Percentiles rank a stretch among this genome's conserved stretches.
phyloP scores from a whole-genome alignment of 2,888 invertebrate genomes.

The Chrysotoxum bicinctum region DNA sequence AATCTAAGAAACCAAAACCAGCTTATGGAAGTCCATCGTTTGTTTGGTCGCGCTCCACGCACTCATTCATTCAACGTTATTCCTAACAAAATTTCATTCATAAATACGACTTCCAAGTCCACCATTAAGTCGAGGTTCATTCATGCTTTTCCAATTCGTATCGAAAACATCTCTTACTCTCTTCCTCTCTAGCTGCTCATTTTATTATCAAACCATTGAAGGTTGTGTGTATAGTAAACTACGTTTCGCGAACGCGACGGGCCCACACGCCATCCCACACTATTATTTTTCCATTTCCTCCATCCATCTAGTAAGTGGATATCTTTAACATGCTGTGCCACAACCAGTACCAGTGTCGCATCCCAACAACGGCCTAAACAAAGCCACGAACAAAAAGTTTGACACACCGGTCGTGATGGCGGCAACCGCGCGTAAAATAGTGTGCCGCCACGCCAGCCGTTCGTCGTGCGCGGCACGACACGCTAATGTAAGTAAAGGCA shows the following conservation, averaged over 20 bases:
- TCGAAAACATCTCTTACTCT: conserved; percentile 39
- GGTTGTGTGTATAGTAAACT: conserved; percentile 60
- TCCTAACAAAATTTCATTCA: conserved; percentile 65
- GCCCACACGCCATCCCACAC: conserved; percentile 72
- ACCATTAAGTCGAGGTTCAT: conserved; percentile 27
- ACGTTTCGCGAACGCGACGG: conserved; percentile 45
- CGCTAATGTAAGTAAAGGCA: conserved; percentile 74
- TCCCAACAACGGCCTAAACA: conserved; percentile 6
- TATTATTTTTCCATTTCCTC: conserved; percentile 73
- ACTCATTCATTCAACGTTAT: conserved; percentile 32
- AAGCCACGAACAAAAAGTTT: conserved; percentile 40
- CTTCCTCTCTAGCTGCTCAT: neutral
- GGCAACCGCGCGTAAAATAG: conserved; percentile 74
- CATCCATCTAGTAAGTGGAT: conserved; percentile 35
- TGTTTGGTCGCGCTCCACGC: conserved; percentile 1
- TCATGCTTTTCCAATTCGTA: conserved; percentile 60
- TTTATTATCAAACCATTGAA: conserved; percentile 49
- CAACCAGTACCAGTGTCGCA: conserved; percentile 51
- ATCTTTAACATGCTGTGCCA: conserved; percentile 20
- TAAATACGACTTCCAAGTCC: conserved; percentile 58
- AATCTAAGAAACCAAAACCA: conserved; percentile 42
- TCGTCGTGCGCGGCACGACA: conserved; percentile 21
- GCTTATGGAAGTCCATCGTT: conserved; percentile 11
- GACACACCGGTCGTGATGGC: conserved; percentile 41
- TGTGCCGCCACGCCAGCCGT: neutral